Conservation (phyloP, 92 coral and sea anemone genomes). For the Desmophyllum pertusum region DNA sequence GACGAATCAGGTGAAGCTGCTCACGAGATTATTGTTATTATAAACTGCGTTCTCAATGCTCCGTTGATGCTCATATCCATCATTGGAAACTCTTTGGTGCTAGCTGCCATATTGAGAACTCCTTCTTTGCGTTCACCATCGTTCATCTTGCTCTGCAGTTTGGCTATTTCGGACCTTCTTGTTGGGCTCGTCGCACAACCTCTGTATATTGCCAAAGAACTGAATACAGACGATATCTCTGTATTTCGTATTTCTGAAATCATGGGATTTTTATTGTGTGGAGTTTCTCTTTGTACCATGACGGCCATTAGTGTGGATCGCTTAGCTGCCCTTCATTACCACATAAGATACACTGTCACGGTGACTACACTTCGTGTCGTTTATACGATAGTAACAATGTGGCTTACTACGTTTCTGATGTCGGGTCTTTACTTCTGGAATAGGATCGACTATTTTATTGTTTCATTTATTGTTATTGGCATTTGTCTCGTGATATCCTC, state of each 20-base stretch:
- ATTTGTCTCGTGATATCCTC: neutral
- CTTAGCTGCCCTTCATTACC: neutral
- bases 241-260: neutral
- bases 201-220: constrained; percentile 7
- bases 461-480: neutral
- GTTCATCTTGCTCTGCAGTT: constrained; percentile 9
- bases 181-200: constrained; percentile 25
- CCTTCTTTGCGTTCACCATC: constrained; percentile 25
- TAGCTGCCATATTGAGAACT: constrained; percentile 12
- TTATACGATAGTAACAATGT: neutral
- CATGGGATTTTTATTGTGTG: neutral
- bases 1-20: neutral
- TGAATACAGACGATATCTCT: neutral
- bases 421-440: neutral
- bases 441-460: too few species aligned
- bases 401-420: neutral
- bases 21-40: too few species aligned
- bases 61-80: neutral
- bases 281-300: constrained; percentile 1
- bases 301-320: constrained; percentile 19
- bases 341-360: constrained; percentile 7
- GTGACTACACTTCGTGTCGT: neutral
- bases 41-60: neutral
- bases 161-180: constrained; percentile 25
- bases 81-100: neutral